Base-by-base conservation (phyloP, 1,140 invertebrate genomes). In the Agrypnia vestita region DNA sequence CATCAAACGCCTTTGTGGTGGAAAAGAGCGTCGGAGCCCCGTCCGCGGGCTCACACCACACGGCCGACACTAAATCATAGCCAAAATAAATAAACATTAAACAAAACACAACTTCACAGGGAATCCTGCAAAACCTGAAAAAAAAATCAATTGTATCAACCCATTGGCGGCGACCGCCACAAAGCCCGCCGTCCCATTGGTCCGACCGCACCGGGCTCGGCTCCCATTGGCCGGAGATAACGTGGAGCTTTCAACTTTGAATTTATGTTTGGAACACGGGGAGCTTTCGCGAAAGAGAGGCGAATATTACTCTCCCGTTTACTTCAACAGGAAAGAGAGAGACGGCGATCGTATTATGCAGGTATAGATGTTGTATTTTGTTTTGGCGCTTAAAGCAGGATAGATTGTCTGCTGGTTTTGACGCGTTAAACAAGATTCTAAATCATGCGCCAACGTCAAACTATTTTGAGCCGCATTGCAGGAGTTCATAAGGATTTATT, bases 151-250 rank as follows among this genome's bases (percentile, higher is more conserved):
- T 77, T 73, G 80, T 78, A 71, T 47, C 75, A 64, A 71, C 78
- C 81, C 78, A 79, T 82, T 73, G 78, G 81, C 12, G 21, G 77
- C 21, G 12, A 51, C 62, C 17, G 46, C 53, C 75, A 72, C 67
- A 73, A 62, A 56, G 78, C 67, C 61, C 77, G 78, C 17, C 25
- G 15, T 49, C 47, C 67, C 64, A 80, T 83, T 83, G 81, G 81
- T 59, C 71, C 49, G 44, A 12, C 49, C 44, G 21, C 12, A 12
- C 51, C 17, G 59, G 7, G 43, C 46, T 35, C 56, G 51, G 35
- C 76, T 59, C 69, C 69, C 56, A 83, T 83, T 83, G 81, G 81
- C 71, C 72, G 53, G 75, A 83, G 81, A 83, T 83, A 83, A 83
- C 74, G 75, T 17, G 51, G 77, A 53, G 53, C 49, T 62, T 62